Evolutionary conservation across 2,113 vertebrate species (phyloP).

Genomic region (Pagrus major): DNA sequence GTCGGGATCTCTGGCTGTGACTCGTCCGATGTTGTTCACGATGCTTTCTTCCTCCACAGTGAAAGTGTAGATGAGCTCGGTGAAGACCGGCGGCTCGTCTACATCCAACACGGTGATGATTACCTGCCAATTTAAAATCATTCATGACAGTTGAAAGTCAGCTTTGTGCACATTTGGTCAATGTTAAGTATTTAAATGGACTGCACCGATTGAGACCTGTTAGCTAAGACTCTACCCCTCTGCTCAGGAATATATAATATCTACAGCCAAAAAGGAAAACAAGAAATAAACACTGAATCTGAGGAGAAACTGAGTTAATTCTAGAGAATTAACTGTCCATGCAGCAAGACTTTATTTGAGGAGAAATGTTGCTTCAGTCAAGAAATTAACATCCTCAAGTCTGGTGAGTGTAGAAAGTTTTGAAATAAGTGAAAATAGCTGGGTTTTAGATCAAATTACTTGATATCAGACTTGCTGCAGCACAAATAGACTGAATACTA

Average conservation of each 20-base stretch:
- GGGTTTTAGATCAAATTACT: too few relatives aligned
- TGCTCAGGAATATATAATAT: background rate
- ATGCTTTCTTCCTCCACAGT: conserved; percentile 83
- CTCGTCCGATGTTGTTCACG: conserved; percentile 78
- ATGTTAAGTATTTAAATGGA: background rate
- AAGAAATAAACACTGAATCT: too few relatives aligned
- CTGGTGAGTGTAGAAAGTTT: too few relatives aligned
- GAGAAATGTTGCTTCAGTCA: too few relatives aligned
- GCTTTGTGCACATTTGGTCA: background rate
- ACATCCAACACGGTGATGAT: conserved; percentile 88
- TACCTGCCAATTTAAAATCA: conserved; percentile 59
- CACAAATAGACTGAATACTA: too few relatives aligned
- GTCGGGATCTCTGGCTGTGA: conserved; percentile 90
- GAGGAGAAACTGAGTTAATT: too few relatives aligned
- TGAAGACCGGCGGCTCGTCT: conserved; percentile 92
- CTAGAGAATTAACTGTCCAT: too few relatives aligned
- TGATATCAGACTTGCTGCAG: too few relatives aligned
- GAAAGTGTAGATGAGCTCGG: conserved; percentile 84
- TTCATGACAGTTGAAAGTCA: background rate
- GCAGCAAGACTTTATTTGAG: too few relatives aligned
- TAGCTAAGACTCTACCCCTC: background rate
- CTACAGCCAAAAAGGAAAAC: too few relatives aligned
- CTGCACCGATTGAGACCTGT: background rate
- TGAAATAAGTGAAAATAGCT: too few relatives aligned
- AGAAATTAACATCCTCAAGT: too few relatives aligned